These are phyloP conservation scores for Cavia porcellus DNA, from an alignment of 2,113 vertebrate species.

Conservation along the genomic window DNA sequence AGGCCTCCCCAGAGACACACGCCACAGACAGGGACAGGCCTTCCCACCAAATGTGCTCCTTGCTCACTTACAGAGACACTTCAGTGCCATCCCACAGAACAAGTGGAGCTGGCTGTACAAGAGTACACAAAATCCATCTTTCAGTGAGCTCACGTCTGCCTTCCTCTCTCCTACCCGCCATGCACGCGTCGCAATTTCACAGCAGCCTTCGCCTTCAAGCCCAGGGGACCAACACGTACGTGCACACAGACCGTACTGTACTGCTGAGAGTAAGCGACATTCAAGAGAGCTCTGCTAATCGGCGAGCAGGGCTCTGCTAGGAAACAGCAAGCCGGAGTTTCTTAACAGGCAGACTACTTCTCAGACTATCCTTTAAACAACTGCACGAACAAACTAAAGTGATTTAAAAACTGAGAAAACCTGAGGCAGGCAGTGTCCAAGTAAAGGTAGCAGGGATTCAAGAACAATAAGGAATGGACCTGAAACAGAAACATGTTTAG, in stretches of 20 bases:
- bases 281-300: neutral
- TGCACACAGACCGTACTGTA: neutral
- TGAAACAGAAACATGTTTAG: neutral
- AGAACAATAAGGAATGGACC: neutral
- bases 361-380: neutral
- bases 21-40: neutral
- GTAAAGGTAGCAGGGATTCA: neutral
- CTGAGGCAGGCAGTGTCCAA: neutral
- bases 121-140: neutral
- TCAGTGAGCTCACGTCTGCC: neutral
- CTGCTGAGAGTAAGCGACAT: neutral
- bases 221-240: neutral
- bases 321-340: neutral
- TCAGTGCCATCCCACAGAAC: neutral
- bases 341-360: neutral
- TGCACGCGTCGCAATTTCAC: neutral
- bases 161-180: neutral
- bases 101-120: neutral
- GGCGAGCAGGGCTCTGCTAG: conserved; percentile 3
- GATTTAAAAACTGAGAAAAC: neutral
- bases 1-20: neutral
- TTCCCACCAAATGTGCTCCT: neutral
- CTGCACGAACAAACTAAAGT: neutral
- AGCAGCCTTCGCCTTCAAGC: neutral
- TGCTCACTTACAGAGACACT: neutral